Conservation (phyloP, 2,888 invertebrate genomes). For the Rhamnusium bicolor region DNA sequence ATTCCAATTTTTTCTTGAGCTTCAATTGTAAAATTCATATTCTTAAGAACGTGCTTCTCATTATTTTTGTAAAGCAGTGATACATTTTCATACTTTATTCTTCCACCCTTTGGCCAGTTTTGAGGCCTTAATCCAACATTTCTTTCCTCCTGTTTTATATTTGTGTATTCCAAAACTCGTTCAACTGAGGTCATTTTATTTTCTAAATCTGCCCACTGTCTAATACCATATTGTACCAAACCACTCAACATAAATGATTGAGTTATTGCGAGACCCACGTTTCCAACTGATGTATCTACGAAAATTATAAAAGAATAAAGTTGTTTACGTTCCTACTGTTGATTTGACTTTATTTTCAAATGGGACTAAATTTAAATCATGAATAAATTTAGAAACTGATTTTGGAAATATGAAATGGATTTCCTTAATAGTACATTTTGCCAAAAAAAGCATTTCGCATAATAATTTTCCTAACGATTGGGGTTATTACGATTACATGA, state of each 20-base stretch:
- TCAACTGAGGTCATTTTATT: conserved; percentile 94
- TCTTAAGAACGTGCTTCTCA: conserved; percentile 74
- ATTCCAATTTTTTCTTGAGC: conserved; percentile 74
- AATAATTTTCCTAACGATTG: too few relatives aligned
- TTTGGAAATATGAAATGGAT: too few relatives aligned
- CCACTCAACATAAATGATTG: conserved; percentile 86
- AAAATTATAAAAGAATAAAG: conserved; percentile 10
- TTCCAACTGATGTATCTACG: conserved; percentile 61
- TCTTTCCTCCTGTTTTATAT: conserved; percentile 69
- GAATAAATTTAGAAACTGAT: too few relatives aligned
- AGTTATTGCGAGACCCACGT: conserved; percentile 86
- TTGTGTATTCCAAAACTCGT: conserved; percentile 75
- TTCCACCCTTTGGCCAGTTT: conserved; percentile 77
- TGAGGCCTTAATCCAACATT: conserved; percentile 72
- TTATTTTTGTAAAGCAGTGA: conserved; percentile 80
- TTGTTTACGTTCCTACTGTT: background rate
- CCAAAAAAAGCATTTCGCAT: too few relatives aligned
- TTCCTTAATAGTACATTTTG: too few relatives aligned
- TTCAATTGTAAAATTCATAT: conserved; percentile 71
- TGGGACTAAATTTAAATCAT: too few relatives aligned
- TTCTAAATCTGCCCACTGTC: conserved; percentile 87
- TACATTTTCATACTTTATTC: conserved; percentile 75
- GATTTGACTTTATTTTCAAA: background rate
- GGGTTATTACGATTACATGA: too few relatives aligned
- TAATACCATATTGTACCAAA: conserved; percentile 75